These are phyloP conservation scores for Amblyopsis hoosieri DNA, from an alignment of 2,797 vertebrate species.

Conservation along the genomic window DNA sequence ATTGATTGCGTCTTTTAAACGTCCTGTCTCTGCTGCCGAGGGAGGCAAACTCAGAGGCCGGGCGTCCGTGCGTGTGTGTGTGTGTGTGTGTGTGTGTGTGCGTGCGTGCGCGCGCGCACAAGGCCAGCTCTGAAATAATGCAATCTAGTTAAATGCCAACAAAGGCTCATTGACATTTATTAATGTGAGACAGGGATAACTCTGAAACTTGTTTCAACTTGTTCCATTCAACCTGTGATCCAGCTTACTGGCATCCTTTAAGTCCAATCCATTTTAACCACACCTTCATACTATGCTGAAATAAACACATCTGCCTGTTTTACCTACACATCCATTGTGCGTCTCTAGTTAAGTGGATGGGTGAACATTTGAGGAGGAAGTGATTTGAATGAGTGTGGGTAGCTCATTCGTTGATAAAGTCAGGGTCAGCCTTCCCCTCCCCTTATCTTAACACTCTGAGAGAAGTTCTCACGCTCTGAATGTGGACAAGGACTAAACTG, in stretches of 20 bases:
- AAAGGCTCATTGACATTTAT: constrained; percentile 20
- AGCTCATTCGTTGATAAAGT: constrained; percentile 50
- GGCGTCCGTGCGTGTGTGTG: constrained; percentile 7
- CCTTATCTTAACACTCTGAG: constrained; percentile 38
- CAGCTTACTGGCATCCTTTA: no score
- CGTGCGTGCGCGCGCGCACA: constrained; percentile 1
- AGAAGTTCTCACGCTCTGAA: constrained; percentile 66
- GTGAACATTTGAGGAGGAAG: constrained; percentile 37
- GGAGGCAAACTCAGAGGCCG: constrained; percentile 11
- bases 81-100: background rate
- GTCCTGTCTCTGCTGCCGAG: constrained; percentile 17
- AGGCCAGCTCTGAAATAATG: constrained; percentile 14
- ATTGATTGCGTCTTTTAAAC: constrained; percentile 39
- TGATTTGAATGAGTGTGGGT: constrained; percentile 30
- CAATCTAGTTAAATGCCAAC: constrained; percentile 8
- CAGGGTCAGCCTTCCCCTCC: constrained; percentile 53
- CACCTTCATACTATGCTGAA: no score
- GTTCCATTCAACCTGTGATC: no score
- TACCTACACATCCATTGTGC: no score
- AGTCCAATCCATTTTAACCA: no score
- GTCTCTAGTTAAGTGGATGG: constrained; percentile 32
- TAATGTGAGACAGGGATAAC: constrained; percentile 17
- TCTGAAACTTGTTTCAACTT: background rate
- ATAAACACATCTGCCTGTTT: no score
- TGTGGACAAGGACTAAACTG: constrained; percentile 21